Conservation (phyloP, 2,797 vertebrate species). For the Apogon hyalosoma region DNA sequence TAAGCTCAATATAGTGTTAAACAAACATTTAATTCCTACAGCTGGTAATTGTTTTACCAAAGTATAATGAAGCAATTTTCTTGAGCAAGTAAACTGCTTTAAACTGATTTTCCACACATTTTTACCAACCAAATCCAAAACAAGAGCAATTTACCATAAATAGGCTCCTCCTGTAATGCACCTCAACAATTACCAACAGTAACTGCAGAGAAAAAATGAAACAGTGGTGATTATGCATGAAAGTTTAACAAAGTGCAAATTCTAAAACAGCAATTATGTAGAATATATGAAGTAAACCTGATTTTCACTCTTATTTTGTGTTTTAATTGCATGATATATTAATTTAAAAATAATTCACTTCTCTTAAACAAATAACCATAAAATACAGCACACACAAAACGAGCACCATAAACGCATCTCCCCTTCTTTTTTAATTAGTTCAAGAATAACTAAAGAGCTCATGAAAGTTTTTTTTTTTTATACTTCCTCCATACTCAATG, state of each 20-base stretch:
- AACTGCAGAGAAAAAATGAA: constrained; percentile 2
- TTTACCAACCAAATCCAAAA: background rate
- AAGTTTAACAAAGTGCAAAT: background rate
- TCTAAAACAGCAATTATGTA: no score
- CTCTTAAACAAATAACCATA: background rate
- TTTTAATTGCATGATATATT: background rate
- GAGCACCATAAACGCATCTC: background rate
- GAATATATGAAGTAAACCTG: no score
- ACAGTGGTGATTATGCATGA: background rate
- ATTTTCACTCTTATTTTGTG: background rate
- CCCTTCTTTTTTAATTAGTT: constrained; percentile 19
- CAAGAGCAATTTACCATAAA: background rate
- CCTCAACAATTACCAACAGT: background rate
- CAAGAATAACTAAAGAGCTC: constrained; percentile 42
- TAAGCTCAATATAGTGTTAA: no score
- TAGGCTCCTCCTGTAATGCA: background rate
- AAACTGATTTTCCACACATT: background rate
- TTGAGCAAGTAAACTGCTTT: no score
- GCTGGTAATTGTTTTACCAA: no score
- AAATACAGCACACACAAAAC: background rate
- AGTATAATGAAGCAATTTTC: no score
- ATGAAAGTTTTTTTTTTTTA: constrained; percentile 10
- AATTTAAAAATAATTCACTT: no score
- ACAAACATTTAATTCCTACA: no score
- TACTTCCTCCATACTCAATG: background rate